Conservation (phyloP, 2,113 vertebrate species). For the Paratilapia polleni region DNA sequence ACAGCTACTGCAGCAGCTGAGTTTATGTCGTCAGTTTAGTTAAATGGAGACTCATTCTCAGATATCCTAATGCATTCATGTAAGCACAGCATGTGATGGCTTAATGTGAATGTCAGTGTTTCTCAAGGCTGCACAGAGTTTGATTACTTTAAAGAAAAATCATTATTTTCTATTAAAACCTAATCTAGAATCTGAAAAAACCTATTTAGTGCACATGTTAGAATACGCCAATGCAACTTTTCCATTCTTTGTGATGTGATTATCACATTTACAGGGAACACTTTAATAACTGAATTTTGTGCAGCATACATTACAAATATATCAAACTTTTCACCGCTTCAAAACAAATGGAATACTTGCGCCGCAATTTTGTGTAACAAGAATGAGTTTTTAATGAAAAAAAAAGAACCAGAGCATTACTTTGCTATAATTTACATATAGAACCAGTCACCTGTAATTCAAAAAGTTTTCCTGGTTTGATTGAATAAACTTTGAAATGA, state of each 20-base stretch:
- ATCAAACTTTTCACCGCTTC: neutral
- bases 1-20: neutral
- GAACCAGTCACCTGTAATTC: neutral
- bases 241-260: neutral
- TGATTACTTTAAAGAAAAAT: slow-evolving; percentile 12
- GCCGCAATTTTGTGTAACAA: neutral
- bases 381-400: neutral
- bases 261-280: neutral
- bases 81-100: neutral
- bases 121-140: neutral
- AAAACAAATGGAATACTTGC: neutral
- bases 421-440: neutral
- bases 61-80: slow-evolving; percentile 13
- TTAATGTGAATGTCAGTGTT: slow-evolving; percentile 20
- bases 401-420: neutral
- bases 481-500: neutral
- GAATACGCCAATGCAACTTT: neutral
- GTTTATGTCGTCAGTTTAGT: slow-evolving; percentile 19
- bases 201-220: too few relatives aligned
- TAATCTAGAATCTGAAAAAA: neutral
- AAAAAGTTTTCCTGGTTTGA: neutral
- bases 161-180: slow-evolving; percentile 1
- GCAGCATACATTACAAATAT: neutral
- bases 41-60: slow-evolving; percentile 15
- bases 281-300: neutral